These are phyloP conservation scores for Schrankia costaestrigalis DNA, from an alignment of 2,888 invertebrate genomes.

Conservation along the genomic window DNA sequence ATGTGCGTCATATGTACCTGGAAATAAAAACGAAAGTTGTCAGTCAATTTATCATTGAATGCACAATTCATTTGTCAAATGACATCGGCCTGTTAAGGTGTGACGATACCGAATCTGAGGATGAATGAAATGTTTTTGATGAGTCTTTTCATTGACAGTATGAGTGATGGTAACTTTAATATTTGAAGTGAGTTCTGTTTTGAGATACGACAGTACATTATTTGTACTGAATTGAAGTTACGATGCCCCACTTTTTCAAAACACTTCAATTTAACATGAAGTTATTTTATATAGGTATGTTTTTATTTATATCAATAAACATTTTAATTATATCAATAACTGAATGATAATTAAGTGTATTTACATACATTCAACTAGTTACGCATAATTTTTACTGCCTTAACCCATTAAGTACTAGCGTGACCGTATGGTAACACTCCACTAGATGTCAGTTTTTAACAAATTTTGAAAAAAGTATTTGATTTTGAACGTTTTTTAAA, in stretches of 20 bases:
- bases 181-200: slow-evolving; percentile 9
- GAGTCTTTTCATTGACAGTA: slow-evolving; percentile 16
- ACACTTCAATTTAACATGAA: neutral
- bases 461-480: no score
- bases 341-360: no score
- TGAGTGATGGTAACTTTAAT: slow-evolving; percentile 11
- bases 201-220: slow-evolving; percentile 4
- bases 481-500: no score
- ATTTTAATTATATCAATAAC: no score
- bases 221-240: neutral
- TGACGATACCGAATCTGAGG: slow-evolving; percentile 35
- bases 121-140: slow-evolving; percentile 38
- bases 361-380: no score
- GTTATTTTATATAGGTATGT: neutral
- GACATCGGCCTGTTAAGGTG: slow-evolving; percentile 48
- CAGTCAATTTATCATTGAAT: slow-evolving; percentile 63
- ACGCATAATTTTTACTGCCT: no score
- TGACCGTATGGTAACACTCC: no score
- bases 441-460: no score
- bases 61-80: slow-evolving; percentile 59
- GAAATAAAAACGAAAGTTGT: slow-evolving; percentile 75
- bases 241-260: neutral
- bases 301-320: neutral
- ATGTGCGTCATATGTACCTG: slow-evolving; percentile 72
- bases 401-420: no score